These are phyloP conservation scores for Catocala nupta DNA, from an alignment of 2,888 invertebrate species.

Conservation along the genomic window DNA sequence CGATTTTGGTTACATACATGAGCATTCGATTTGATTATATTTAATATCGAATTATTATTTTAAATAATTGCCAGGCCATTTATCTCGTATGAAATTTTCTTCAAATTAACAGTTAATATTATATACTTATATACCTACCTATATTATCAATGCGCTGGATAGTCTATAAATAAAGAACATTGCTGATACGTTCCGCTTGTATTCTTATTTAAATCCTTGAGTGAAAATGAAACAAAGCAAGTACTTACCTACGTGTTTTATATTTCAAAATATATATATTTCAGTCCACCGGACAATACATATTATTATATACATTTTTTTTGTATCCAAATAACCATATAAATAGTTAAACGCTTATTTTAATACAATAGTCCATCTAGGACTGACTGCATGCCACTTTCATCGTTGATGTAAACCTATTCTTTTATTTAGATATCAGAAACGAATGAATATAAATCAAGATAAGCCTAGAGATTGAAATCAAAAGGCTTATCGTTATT, in stretches of 20 bases:
- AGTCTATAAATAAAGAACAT: neutral
- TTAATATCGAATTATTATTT: too few species aligned
- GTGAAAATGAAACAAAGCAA: neutral
- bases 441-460: conserved; percentile 35
- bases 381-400: conserved; percentile 32
- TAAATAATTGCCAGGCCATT: too few species aligned
- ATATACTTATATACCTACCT: too few species aligned
- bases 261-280: conserved; percentile 7
- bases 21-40: too few species aligned
- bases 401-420: conserved; percentile 42
- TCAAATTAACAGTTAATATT: too few species aligned
- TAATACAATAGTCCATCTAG: conserved; percentile 6
- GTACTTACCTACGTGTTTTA: neutral
- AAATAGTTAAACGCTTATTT: conserved; percentile 29
- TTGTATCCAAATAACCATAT: conserved; percentile 50
- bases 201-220: conserved; percentile 3
- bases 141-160: too few species aligned
- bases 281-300: conserved; percentile 10
- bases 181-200: neutral
- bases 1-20: too few species aligned
- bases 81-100: too few species aligned
- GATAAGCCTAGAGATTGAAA: conserved; percentile 48
- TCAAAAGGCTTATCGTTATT: conserved; percentile 46
- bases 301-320: conserved; percentile 1
- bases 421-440: conserved; percentile 38